Conservation (phyloP, 2,888 invertebrate species). For the Trimorus sp. region DNA sequence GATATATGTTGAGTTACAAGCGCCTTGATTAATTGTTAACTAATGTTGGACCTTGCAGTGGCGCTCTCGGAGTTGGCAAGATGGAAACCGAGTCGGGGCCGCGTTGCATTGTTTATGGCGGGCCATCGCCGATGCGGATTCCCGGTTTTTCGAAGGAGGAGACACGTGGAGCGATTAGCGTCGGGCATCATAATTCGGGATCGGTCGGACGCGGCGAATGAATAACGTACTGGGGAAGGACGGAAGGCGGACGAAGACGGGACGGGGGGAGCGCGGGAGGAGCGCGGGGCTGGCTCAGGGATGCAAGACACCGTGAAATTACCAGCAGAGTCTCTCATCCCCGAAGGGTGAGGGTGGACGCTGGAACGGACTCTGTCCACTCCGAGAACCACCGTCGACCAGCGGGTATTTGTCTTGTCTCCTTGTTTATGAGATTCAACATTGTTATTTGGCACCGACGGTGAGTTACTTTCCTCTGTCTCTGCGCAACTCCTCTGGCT, state of each 20-base stretch:
- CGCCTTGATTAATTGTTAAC: conserved; percentile 82
- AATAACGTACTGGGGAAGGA: conserved; percentile 67
- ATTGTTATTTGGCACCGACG: conserved; percentile 82
- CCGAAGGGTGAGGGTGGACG: conserved; percentile 74
- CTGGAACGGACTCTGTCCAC: conserved; percentile 81
- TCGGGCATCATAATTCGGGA: conserved; percentile 71
- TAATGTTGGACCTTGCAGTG: conserved; percentile 81
- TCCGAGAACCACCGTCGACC: conserved; percentile 77
- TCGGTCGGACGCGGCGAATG: conserved; percentile 68
- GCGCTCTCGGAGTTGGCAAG: conserved; percentile 71
- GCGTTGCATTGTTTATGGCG: conserved; percentile 29
- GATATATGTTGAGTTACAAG: conserved; percentile 82
- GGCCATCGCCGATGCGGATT: no score
- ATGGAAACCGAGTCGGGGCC: conserved; percentile 44
- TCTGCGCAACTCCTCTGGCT: conserved; percentile 59
- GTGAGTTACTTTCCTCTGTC: conserved; percentile 77
- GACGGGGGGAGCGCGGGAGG: conserved; percentile 68
- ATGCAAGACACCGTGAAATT: conserved; percentile 85
- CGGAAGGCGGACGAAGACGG: conserved; percentile 68
- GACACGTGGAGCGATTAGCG: not conserved
- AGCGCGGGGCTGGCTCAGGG: conserved; percentile 81
- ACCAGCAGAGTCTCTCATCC: conserved; percentile 82
- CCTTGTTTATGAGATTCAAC: conserved; percentile 82
- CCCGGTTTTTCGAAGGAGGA: conserved; percentile 2
- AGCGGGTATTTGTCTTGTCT: conserved; percentile 82